Evolutionary conservation across 2,888 invertebrate genomes (phyloP), one percentile per base, ranked within the genome.

Genomic region (Antitype chi): DNA sequence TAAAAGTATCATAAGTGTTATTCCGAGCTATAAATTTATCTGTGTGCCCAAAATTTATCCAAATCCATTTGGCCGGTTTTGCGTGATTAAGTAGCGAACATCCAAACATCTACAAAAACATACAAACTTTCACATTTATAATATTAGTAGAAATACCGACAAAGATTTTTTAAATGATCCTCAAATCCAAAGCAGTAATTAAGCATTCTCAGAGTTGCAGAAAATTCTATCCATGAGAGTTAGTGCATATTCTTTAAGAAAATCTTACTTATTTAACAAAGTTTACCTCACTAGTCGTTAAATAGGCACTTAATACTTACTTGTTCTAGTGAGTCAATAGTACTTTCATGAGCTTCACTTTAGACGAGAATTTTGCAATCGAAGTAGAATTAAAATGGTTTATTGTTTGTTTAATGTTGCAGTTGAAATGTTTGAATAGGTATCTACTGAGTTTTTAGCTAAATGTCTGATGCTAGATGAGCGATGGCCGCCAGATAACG

Each of bases 241-340:
- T 47, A 79, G 23, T 68, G 25, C 47, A 43, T 79, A 38, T 49
- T 80, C 2, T 76, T 66, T 9, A 53, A 20, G 8, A 62, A 69
- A 55, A 70, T 64, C 38, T 43, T n/a, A 43, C 73, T 60, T 69
- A 69, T 60, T 59, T 47, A 47, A 76, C 66, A 32, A 76, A 79
- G 67, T 86, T 83, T 77, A 73, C 71, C 20, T 70, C 68, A 70
- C 72, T 52, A 80, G 62, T 78, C 72, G n/a, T 86, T 76, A 74
- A 86, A 76, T 62, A 77, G 63, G 63, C 66, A 76, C 67, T 81
- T 81, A 77, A 78, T 74, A 13, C 74, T 79, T 53, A 38, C 62
- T 69, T 76, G 52, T 68, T 75, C 63, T 59, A 76, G 67, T 59
- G 38, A 81, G 60, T 76, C 53, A 76, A 76, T 47, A 32, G 52